Evolutionary conservation across 1,140 invertebrate species (phyloP).

Genomic region (Drosophila nebulosa): DNA sequence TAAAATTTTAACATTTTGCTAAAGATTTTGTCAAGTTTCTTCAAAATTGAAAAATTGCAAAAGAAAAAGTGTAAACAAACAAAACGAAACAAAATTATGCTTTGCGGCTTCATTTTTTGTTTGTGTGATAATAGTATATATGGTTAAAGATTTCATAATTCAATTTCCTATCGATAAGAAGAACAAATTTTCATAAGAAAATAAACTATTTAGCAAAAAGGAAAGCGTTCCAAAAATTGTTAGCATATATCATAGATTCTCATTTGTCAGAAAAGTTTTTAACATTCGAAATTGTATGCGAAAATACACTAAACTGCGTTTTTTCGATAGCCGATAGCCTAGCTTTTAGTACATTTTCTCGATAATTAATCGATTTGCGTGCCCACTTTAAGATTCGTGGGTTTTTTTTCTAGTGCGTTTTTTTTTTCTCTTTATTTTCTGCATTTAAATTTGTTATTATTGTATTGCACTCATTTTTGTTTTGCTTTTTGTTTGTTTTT

Average conservation of each 20-base stretch:
- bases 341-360: background rate
- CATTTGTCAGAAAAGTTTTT: conserved; percentile 14
- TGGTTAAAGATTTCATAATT: too few relatives aligned
- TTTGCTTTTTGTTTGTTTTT: background rate
- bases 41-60: background rate
- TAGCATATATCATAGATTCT: too few relatives aligned
- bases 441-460: conserved; percentile 36
- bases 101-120: background rate
- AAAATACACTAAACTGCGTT: conserved; percentile 1
- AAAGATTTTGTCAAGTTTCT: too few relatives aligned
- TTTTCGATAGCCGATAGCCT: background rate
- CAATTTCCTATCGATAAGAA: too few relatives aligned
- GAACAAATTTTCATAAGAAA: too few relatives aligned
- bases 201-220: too few relatives aligned
- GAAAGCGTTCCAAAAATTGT: too few relatives aligned
- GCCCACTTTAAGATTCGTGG: conserved; percentile 33
- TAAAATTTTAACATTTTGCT: too few relatives aligned
- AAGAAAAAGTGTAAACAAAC: background rate
- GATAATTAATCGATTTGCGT: conserved; percentile 14
- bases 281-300: conserved; percentile 23
- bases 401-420: conserved; percentile 20
- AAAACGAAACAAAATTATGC: background rate
- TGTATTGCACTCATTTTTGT: conserved; percentile 57
- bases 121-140: too few relatives aligned
- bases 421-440: conserved; percentile 14